These are phyloP conservation scores for Caerostris darwini DNA, from an alignment of 1,140 invertebrate species.

Conservation along the genomic window DNA sequence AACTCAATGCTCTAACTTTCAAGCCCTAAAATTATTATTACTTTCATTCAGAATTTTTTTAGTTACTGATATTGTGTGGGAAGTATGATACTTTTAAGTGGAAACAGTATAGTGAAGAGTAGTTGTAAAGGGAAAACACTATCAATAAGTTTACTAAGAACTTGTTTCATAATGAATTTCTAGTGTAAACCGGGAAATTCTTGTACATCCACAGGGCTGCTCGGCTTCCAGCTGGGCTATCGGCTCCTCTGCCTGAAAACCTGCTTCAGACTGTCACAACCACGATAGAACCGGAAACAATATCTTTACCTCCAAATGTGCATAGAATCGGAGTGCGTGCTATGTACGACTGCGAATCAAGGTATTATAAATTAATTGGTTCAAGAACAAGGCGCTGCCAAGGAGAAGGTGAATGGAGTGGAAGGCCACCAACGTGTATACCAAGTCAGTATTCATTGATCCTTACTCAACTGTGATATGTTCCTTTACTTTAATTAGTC, in stretches of 20 bases:
- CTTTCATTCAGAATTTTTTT: too few relatives aligned
- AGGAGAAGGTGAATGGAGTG: constrained; percentile 75
- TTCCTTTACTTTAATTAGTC: too few relatives aligned
- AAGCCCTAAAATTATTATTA: too few relatives aligned
- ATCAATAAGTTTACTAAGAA: too few relatives aligned
- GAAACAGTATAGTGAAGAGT: too few relatives aligned
- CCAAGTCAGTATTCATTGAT: constrained; percentile 46
- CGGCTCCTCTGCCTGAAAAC: constrained; percentile 24
- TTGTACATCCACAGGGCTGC: neutral
- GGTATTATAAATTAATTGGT: constrained; percentile 77
- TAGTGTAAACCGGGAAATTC: neutral
- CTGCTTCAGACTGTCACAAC: neutral
- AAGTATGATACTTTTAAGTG: too few relatives aligned
- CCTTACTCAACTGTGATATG: neutral
- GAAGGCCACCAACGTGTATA: constrained; percentile 76
- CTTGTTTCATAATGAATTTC: too few relatives aligned
- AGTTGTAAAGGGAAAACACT: too few relatives aligned
- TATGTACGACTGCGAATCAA: constrained; percentile 74
- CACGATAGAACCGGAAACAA: neutral
- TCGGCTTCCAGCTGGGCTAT: constrained; percentile 11
- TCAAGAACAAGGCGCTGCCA: constrained; percentile 74
- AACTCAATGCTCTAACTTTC: too few relatives aligned
- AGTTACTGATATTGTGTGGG: too few relatives aligned
- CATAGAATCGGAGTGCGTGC: constrained; percentile 59
- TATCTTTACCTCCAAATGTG: constrained; percentile 59